Evolutionary conservation across 2,797 vertebrate species (phyloP).

Genomic region (Schizothorax lantsangensis): DNA sequence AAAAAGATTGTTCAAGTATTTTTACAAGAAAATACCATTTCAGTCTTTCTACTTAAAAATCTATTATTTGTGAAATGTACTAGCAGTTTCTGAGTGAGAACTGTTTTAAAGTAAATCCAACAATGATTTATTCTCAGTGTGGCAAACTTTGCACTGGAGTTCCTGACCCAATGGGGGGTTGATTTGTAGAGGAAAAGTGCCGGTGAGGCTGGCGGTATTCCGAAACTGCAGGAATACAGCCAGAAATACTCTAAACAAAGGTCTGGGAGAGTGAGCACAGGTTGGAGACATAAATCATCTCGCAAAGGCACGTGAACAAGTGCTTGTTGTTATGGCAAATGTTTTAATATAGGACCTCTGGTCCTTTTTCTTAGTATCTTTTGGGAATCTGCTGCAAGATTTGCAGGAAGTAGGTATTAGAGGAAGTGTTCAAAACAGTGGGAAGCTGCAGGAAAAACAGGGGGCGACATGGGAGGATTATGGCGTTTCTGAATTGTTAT

Average conservation of each 20-base stretch:
- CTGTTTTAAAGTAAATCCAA: background rate
- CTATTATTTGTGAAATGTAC: background rate
- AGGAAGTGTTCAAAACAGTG: conserved; percentile 4
- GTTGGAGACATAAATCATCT: conserved; percentile 1
- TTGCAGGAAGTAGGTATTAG: conserved; percentile 11
- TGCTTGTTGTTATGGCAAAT: conserved; percentile 3
- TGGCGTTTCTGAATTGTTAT: background rate
- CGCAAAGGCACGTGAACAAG: background rate
- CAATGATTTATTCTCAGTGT: background rate
- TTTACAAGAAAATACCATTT: background rate
- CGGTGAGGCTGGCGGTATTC: background rate
- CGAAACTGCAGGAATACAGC: background rate
- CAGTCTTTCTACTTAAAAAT: background rate
- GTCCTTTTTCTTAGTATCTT: conserved; percentile 2
- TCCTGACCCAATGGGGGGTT: background rate
- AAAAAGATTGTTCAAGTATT: background rate
- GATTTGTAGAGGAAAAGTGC: background rate
- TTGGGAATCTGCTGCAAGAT: background rate
- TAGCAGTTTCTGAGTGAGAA: background rate
- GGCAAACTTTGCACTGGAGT: conserved; percentile 1
- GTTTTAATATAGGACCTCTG: conserved; percentile 22
- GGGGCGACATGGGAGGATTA: background rate
- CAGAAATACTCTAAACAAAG: conserved; percentile 14
- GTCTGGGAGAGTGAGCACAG: conserved; percentile 2
- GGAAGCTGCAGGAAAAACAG: conserved; percentile 23